Evolutionary conservation across 1,140 invertebrate genomes (phyloP).

Genomic region (Drosophila bipectinata): DNA sequence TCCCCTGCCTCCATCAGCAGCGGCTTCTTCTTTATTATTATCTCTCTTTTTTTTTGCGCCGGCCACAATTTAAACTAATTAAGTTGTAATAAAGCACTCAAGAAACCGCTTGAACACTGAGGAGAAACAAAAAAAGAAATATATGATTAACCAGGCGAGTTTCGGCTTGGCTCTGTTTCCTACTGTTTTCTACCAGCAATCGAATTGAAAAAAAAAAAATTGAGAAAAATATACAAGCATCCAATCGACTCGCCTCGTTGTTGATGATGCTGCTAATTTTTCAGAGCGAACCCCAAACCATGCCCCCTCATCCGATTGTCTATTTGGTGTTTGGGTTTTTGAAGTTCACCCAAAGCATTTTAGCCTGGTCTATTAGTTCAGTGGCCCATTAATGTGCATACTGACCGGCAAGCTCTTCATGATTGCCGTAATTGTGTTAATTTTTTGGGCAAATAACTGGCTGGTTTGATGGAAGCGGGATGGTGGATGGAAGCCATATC

Average conservation of each 20-base stretch:
- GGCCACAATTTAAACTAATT: conserved; percentile 81
- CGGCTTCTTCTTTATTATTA: conserved; percentile 30
- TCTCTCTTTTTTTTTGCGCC: conserved; percentile 46
- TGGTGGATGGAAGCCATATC: conserved; percentile 26
- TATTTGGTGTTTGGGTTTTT: conserved; percentile 27
- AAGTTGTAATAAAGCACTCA: conserved; percentile 78
- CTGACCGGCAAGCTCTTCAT: conserved; percentile 54
- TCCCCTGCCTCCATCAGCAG: conserved; percentile 28
- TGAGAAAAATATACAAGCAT: conserved; percentile 44
- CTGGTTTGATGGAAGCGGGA: conserved; percentile 27
- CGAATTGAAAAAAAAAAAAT: conserved; percentile 2
- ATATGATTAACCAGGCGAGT: conserved; percentile 46
- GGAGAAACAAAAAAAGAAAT: conserved; percentile 23
- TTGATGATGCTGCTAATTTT: conserved; percentile 80
- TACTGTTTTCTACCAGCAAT: conserved; percentile 48
- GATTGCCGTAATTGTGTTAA: conserved; percentile 79
- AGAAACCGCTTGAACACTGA: conserved; percentile 50
- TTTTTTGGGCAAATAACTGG: conserved; percentile 62
- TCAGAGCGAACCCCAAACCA: conserved; percentile 32
- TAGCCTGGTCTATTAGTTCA: conserved; percentile 72
- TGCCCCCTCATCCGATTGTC: conserved; percentile 3
- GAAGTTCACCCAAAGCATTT: conserved; percentile 67
- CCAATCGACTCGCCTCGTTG: conserved; percentile 32
- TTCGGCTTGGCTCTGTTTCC: conserved; percentile 37
- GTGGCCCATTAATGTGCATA: conserved; percentile 79